Evolutionary conservation across 1,140 invertebrate species (phyloP).

Genomic region (Drosophila funebris): DNA sequence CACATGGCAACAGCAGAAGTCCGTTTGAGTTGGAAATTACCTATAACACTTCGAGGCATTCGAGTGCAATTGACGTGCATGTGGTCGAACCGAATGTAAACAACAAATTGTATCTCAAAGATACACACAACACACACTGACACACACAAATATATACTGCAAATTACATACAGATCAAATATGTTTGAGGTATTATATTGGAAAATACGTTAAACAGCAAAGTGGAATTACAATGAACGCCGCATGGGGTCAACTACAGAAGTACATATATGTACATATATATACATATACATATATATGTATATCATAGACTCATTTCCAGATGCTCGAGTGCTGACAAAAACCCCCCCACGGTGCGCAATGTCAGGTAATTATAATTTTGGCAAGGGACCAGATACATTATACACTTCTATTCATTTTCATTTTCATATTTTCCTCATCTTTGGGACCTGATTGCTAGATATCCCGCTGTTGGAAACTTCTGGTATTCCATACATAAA

Average conservation of each 20-base stretch:
- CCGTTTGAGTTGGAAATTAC: neutral
- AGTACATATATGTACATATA: too few species aligned
- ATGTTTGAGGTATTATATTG: neutral
- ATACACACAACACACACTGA: slow-evolving; percentile 12
- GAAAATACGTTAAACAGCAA: slow-evolving; percentile 21
- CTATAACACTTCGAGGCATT: neutral
- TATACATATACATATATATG: too few species aligned
- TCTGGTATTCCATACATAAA: neutral
- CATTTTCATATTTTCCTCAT: neutral
- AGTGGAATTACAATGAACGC: slow-evolving; percentile 36
- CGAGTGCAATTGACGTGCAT: slow-evolving; percentile 40
- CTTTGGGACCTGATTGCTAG: neutral
- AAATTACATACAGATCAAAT: slow-evolving; percentile 13
- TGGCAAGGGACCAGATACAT: slow-evolving; percentile 41
- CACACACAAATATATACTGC: neutral
- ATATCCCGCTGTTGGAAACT: slow-evolving; percentile 12
- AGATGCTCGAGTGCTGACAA: slow-evolving; percentile 18
- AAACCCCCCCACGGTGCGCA: slow-evolving; percentile 17
- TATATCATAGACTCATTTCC: slow-evolving; percentile 23
- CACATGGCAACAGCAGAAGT: slow-evolving; percentile 14
- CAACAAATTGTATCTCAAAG: slow-evolving; percentile 24
- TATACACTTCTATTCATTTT: slow-evolving; percentile 7
- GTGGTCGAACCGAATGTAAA: slow-evolving; percentile 7
- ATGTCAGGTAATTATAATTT: slow-evolving; percentile 47
- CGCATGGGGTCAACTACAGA: slow-evolving; percentile 42